These are phyloP conservation scores for Napeogenes sylphis DNA, from an alignment of 2,888 invertebrate genomes.

Conservation along the genomic window DNA sequence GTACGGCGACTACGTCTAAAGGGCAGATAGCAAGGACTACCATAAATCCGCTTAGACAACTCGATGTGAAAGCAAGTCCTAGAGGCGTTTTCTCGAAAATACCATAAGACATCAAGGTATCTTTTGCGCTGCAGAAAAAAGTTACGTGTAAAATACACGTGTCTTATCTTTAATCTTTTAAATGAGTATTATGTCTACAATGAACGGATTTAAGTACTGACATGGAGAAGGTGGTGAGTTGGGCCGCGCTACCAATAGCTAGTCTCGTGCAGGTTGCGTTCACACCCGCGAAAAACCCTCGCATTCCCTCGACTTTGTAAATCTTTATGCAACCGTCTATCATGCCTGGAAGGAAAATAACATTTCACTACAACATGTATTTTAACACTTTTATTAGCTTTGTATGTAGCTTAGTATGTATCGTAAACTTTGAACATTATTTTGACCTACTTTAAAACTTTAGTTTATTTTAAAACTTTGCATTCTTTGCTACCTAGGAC, in stretches of 20 bases:
- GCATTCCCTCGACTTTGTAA: conserved; percentile 71
- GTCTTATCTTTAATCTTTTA: neutral
- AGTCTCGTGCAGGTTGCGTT: conserved; percentile 84
- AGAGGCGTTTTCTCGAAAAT: conserved; percentile 52
- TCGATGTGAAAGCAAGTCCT: conserved; percentile 75
- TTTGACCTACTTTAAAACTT: too few species aligned
- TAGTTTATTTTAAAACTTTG: too few species aligned
- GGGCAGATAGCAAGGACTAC: conserved; percentile 89
- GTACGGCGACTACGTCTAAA: conserved; percentile 90
- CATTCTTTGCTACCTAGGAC: too few species aligned
- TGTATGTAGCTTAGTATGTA: too few species aligned
- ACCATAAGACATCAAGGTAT: conserved; percentile 51
- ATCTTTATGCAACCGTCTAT: conserved; percentile 70
- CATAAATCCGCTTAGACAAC: conserved; percentile 86
- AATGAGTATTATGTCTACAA: neutral
- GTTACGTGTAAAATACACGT: conserved; percentile 6
- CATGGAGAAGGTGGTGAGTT: conserved; percentile 87
- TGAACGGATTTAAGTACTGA: conserved; percentile 58
- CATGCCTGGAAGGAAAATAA: conserved; percentile 60
- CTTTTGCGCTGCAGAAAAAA: conserved; percentile 55
- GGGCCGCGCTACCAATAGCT: conserved; percentile 89
- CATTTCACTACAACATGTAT: neutral
- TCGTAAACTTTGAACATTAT: too few species aligned
- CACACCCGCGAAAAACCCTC: conserved; percentile 88
- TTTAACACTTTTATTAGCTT: too few species aligned